Base-by-base conservation (phyloP, 2,797 vertebrate genomes). In the Oryzias sinensis region DNA sequence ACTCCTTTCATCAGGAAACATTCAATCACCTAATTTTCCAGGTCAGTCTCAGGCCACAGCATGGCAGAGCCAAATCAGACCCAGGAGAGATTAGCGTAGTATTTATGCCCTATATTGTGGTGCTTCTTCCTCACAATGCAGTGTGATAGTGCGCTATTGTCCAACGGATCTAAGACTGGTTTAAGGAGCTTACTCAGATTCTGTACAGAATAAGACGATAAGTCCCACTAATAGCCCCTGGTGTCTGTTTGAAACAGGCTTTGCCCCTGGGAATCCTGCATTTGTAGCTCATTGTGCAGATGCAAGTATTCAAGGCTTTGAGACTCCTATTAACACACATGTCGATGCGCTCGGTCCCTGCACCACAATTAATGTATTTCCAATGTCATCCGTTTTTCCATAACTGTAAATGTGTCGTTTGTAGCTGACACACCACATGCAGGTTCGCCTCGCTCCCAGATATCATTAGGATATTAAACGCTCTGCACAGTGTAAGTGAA, bases 161-260 rank as follows among this genome's bases (percentile, higher is more conserved):
- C 84, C 74, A n/a, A 73, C 74, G 70, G 81, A 87, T 88, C 81
- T 79, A 13, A 77, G 80, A 56, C 64, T 43, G 65, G 72, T 85
- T 81, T 86, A 84, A 88, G 65, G 71, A 83, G 85, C 86, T 90
- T 88, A 86, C 44, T 2, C 72, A 82, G 76, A 81, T 87, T 70
- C 18, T 83, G 67, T 73, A 75, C 76, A 75, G 71, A 84, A 82
- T 83, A 83, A 83, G 79, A 87, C 14, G 70, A 77, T 89, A 86
- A 87, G 78, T 87, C 86, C 55, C 53, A 73, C 85, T 88, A 82
- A 88, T 82, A 79, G 71, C 65, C 74, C 60, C 65, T 20, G 44
- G 70, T 76, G 75, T 56, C 55, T 78, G 59, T 82, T 83, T 79
- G 71, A 75, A 61, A 67, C 64, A 65, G 70, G 71, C 72, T 83